Evolutionary conservation across 1,140 invertebrate species (phyloP), one percentile per base, ranked within the genome.

Genomic region (Hycleus cichorii): DNA sequence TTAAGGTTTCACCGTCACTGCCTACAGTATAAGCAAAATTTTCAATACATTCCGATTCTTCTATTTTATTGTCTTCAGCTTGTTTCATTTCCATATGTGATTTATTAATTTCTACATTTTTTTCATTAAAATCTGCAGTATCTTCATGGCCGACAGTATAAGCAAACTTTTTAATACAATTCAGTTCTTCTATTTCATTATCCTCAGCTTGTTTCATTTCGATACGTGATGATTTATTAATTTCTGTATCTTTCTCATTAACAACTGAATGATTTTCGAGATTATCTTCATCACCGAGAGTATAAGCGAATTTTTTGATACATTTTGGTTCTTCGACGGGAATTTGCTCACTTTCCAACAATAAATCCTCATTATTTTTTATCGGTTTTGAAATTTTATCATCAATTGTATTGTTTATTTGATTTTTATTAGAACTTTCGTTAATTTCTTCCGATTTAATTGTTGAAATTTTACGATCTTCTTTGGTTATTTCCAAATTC

Each of bases 1-100:
- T 27, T 11, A 62, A 51, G 25, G 39, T 47, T 51, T 66, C 64
- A 27, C 66, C 69, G 4, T 44, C 51, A 49, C 74, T 70, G 58
- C 51, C 51, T 4, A 24, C 10, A 4, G 46, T 8, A 38, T 54
- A 54, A 4, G 51, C 26, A 38, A 46, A 8, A 18, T 54, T 54
- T 47, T 54, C 46, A 4, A 54, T 18, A 38, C 51, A 54, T 3
- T 2, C 3, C 46, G 39, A 12, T 54, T 54, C 51, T 39, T 39
- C 6, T 39, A 39, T 10, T 39, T 39, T 1, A 39, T 6, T 7
- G 2, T 39, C 39, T 39, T 39, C 39, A 39, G 10, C 39, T 39
- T 10, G 10, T 39, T 39, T 39, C 6, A 42, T 42, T 4, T 42
- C 40, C 9, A 11, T 42, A n/a, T 42, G 0, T 10, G 40, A 42